These are phyloP conservation scores for Melanotaenia parkinsoni DNA, from an alignment of 2,797 vertebrate species.

Conservation along the genomic window DNA sequence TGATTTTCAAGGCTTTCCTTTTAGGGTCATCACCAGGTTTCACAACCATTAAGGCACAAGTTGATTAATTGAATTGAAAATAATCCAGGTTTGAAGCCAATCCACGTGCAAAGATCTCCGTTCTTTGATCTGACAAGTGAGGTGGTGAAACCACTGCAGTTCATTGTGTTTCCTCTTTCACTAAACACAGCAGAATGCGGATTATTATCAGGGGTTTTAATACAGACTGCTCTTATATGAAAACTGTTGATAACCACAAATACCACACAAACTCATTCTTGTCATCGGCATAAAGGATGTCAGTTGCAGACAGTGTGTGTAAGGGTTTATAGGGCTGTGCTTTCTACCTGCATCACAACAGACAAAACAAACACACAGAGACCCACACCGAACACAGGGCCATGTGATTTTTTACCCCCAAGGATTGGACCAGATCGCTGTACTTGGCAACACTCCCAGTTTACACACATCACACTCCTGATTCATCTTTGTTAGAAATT, in stretches of 20 bases:
- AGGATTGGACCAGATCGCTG: conserved; percentile 58
- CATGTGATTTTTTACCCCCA: conserved; percentile 48
- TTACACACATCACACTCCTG: conserved; percentile 56
- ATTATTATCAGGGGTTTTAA: conserved; percentile 22
- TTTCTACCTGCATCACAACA: conserved; percentile 37
- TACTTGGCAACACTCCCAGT: conserved; percentile 68
- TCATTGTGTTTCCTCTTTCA: conserved; percentile 7
- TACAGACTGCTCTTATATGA: neutral
- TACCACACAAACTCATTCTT: neutral
- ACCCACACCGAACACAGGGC: conserved; percentile 23
- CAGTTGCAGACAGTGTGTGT: neutral
- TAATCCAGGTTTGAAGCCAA: conserved; percentile 21
- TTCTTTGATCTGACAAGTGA: neutral
- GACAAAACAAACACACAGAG: conserved; percentile 21
- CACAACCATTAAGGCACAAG: neutral
- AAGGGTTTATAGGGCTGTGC: conserved; percentile 7
- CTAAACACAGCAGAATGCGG: conserved; percentile 13
- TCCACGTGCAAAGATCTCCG: neutral
- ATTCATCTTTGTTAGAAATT: conserved; percentile 77
- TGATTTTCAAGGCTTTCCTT: conserved; percentile 15
- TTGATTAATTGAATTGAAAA: conserved; percentile 19
- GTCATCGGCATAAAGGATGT: neutral
- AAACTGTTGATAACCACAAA: conserved; percentile 26
- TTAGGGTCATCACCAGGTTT: neutral
- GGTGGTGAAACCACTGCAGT: neutral